Base-by-base conservation (phyloP, 2,888 invertebrate species). In the Meandrusa payeni region DNA sequence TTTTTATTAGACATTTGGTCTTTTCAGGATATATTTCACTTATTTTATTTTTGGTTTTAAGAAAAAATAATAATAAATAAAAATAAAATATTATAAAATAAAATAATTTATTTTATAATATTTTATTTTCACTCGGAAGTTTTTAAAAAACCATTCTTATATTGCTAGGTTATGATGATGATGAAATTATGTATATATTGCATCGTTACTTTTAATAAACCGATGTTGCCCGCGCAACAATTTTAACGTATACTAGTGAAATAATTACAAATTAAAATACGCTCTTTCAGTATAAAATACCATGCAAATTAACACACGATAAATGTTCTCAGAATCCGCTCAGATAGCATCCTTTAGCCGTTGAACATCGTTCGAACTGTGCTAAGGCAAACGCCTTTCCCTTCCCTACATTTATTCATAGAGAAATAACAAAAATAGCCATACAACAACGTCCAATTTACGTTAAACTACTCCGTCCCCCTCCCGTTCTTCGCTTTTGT, bases 361-460 rank as follows among this genome's bases (percentile, higher is more conserved):
- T 57, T 66, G 64, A 67, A 64, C 71, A 69, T 69, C 74, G 64
- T 59, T 65, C 74, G 64, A 85, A 83, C 74, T 86, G 79, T 87
- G 86, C 76, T 85, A 85, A 86, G 85, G 86, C 76, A 69, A 86
- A 78, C 87, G 75, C 85, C 87, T 86, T 86, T 85, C 86, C 77
- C 83, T 86, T 81, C 69, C 61, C 68, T 72, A 73, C 76, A 80
- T 79, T 83, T 85, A 85, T 87, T 83, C 83, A 85, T 82, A 85
- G 83, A 79, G 82, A 83, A 85, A 85, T 85, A 86, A 79, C 85
- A 86, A 87, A 87, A 87, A 87, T 86, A 85, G 69, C 78, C 78
- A 80, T 79, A 80, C 70, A 69, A 65, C 50, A 52, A 54, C 57
- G 50, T 46, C 82, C 79, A 78, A 49, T 49, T 23, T 47, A 59